phyloP scores from a whole-genome alignment of 2,888 invertebrate species.

The Morinoia aosen region DNA sequence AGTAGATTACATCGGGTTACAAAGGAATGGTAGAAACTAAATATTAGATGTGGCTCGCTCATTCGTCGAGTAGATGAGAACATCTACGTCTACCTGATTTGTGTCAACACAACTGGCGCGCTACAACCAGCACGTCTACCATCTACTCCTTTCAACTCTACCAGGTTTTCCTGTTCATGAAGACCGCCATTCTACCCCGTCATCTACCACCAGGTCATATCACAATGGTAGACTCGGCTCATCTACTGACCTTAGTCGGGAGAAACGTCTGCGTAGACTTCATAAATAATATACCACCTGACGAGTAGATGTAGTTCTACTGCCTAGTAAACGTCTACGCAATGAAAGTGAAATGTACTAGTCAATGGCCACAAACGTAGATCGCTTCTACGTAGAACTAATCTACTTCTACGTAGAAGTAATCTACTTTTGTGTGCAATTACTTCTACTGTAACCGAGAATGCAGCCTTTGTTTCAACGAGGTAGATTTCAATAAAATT shows the following conservation, averaged over 20 bases:
- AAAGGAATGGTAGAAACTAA: too few species aligned
- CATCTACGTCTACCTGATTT: background rate
- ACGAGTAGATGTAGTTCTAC: background rate
- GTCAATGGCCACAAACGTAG: background rate
- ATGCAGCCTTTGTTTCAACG: background rate
- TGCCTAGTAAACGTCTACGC: background rate
- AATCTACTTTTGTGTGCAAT: too few species aligned
- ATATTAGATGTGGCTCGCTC: background rate
- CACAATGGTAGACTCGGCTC: background rate
- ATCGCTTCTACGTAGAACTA: background rate
- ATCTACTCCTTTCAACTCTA: too few species aligned
- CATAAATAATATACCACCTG: background rate
- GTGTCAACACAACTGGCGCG: too few species aligned
- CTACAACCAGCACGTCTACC: too few species aligned
- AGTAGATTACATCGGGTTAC: too few species aligned
- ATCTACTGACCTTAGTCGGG: background rate
- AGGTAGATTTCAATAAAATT: too few species aligned
- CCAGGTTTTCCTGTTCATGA: too few species aligned
- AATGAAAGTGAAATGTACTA: background rate
- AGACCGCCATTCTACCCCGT: too few species aligned
- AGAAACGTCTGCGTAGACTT: background rate
- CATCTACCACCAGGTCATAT: background rate
- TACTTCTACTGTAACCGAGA: background rate
- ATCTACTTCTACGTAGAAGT: too few species aligned
- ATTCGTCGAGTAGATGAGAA: background rate